Evolutionary conservation across 2,113 vertebrate species (phyloP).

Genomic region (Ophiodon elongatus): DNA sequence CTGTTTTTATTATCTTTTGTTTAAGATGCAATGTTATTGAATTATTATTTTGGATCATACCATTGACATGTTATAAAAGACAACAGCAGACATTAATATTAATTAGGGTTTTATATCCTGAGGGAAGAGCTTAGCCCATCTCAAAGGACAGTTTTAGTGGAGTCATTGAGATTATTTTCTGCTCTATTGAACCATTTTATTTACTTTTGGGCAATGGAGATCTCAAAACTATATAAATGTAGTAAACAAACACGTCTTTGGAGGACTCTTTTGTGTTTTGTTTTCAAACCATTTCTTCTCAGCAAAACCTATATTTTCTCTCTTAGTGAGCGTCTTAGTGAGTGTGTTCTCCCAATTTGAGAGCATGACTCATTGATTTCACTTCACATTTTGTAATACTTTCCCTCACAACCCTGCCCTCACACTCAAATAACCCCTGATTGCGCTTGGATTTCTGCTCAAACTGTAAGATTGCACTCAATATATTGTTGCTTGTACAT

Average conservation of each 20-base stretch:
- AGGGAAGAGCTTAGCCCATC: slow-evolving; percentile 49
- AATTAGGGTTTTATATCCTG: slow-evolving; percentile 53
- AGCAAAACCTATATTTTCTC: slow-evolving; percentile 29
- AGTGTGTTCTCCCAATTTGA: neutral
- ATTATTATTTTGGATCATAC: slow-evolving; percentile 14
- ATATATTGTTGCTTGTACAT: neutral
- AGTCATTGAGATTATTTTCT: slow-evolving; percentile 56
- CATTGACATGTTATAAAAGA: slow-evolving; percentile 37
- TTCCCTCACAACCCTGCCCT: neutral
- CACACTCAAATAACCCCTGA: neutral
- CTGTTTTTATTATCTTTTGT: neutral
- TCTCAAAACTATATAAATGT: slow-evolving; percentile 64
- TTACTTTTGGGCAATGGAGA: slow-evolving; percentile 65
- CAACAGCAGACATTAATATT: slow-evolving; percentile 50
- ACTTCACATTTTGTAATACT: neutral
- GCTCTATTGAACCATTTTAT: slow-evolving; percentile 75
- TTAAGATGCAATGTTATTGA: slow-evolving; percentile 35
- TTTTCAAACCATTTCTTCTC: slow-evolving; percentile 41
- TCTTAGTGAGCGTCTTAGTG: neutral
- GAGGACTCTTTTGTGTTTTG: slow-evolving; percentile 51
- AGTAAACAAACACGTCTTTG: slow-evolving; percentile 70
- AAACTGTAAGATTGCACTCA: neutral
- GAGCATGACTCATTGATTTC: neutral
- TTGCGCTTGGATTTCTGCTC: neutral
- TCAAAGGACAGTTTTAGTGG: slow-evolving; percentile 55